Evolutionary conservation across 2,113 vertebrate species (phyloP), one percentile per base, ranked within the genome.

Genomic region (Paedocypris sp.): DNA sequence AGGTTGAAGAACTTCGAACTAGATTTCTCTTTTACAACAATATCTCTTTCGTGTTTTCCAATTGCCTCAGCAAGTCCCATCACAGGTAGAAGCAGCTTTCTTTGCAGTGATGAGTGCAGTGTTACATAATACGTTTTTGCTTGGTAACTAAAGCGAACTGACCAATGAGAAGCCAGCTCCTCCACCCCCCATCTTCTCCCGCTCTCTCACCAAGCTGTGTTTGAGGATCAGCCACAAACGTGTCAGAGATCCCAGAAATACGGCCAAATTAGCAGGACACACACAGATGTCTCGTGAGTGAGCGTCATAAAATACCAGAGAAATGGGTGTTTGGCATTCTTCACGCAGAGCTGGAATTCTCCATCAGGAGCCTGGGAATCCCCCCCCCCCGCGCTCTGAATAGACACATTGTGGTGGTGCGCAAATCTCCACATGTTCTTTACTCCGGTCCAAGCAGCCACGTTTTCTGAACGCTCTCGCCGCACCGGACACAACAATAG

Each of bases 241-340:
- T 78, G 82, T 82, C 85, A 73, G 64, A 19, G 61, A 48, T 59
- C 53, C 69, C 64, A 62, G 67, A 88, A 82, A 79, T 83, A 80
- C 72, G 75, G 76, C 70, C 76, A 79, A 77, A 85, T 84, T 82
- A 80, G 74, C 73, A 53, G 70, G 73, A 73, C 76, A 77, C 58
- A n/a, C n/a, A 66, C 69, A 33, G 41, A 64, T 69, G 65, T 76
- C 70, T 72, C 46, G 43, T 69, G 41, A 75, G 73, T 66, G 70
- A 74, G 53, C 41, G 49, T 62, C 18, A 38, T 80, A 68, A 82
- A 80, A 79, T 76, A 73, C 57, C 59, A 75, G 53, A 36, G 63
- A 36, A 73, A 59, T 47, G 53, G 52, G 64, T 35, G 32, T 61
- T 59, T 62, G 19, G 50, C 12, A 0, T 74, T 73, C 60, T 16